Evolutionary conservation across 2,888 invertebrate species (phyloP).

Genomic region (Drosophila helvetica): DNA sequence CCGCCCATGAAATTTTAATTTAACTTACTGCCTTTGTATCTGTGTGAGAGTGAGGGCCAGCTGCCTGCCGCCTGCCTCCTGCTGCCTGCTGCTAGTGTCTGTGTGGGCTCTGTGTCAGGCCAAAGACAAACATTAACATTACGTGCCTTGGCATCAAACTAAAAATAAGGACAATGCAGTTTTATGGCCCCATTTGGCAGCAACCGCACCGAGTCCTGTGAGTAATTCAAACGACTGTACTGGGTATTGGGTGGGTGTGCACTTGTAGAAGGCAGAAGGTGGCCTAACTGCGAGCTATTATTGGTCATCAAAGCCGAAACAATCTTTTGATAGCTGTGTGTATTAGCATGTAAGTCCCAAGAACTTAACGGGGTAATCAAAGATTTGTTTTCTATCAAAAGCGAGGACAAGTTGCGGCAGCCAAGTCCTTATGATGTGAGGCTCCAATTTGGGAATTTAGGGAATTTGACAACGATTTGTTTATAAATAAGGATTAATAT

Average conservation of each 20-base stretch:
- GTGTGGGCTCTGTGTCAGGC: conserved; percentile 12
- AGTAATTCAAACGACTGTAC: conserved; percentile 43
- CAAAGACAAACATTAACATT: conserved; percentile 59
- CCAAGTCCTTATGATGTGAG: no score
- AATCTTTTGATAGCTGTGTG: not conserved
- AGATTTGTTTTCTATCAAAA: no score
- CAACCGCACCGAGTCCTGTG: conserved; percentile 38
- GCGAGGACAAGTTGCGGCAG: no score
- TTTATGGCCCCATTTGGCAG: conserved; percentile 71
- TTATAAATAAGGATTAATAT: no score
- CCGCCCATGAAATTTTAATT: conserved; percentile 68
- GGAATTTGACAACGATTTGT: no score
- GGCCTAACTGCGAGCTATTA: not conserved
- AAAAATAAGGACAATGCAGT: conserved; percentile 73
- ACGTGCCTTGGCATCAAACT: conserved; percentile 62
- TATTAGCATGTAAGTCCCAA: not conserved
- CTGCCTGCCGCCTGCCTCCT: no score
- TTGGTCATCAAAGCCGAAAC: not conserved
- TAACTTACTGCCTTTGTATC: conserved; percentile 50
- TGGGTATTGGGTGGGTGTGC: conserved; percentile 7
- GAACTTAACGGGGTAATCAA: not conserved
- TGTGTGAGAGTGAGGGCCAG: no score
- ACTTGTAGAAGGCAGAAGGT: not conserved
- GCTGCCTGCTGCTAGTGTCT: no score
- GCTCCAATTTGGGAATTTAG: no score